Evolutionary conservation across 2,888 invertebrate genomes (phyloP).

Genomic region (Listrodromus nycthemerus): DNA sequence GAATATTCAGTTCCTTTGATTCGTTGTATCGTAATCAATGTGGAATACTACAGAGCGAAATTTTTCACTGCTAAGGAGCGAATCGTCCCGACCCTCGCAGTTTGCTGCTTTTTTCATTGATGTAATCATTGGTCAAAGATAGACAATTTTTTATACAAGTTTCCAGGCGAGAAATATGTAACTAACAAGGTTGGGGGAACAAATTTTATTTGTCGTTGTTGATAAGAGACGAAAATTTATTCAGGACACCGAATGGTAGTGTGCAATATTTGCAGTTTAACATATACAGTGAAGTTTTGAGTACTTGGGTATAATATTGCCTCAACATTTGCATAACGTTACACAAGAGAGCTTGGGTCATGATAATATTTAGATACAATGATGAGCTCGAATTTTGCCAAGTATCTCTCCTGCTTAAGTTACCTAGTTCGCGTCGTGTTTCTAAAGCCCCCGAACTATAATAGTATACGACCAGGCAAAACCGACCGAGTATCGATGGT

Average conservation of each 20-base stretch:
- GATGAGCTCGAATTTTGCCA: background rate
- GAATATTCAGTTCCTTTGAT: no score
- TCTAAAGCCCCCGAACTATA: background rate
- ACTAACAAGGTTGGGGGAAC: no score
- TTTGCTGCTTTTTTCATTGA: no score
- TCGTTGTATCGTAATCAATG: no score
- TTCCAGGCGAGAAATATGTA: no score
- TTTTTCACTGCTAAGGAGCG: no score
- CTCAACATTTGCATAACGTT: conserved; percentile 47
- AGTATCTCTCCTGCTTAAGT: background rate
- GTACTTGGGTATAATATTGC: background rate
- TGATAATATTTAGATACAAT: background rate
- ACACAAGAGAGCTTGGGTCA: background rate
- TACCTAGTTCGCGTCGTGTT: background rate
- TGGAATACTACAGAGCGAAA: no score
- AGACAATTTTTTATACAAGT: no score
- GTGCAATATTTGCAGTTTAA: background rate
- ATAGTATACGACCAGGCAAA: background rate
- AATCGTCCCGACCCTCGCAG: no score
- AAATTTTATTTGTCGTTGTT: no score
- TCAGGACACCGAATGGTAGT: background rate
- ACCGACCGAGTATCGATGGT: background rate
- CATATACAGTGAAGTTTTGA: background rate
- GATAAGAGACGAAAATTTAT: background rate
- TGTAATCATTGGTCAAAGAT: no score